Conservation (phyloP, 2,888 invertebrate species). For the Caradrina kadenii region DNA sequence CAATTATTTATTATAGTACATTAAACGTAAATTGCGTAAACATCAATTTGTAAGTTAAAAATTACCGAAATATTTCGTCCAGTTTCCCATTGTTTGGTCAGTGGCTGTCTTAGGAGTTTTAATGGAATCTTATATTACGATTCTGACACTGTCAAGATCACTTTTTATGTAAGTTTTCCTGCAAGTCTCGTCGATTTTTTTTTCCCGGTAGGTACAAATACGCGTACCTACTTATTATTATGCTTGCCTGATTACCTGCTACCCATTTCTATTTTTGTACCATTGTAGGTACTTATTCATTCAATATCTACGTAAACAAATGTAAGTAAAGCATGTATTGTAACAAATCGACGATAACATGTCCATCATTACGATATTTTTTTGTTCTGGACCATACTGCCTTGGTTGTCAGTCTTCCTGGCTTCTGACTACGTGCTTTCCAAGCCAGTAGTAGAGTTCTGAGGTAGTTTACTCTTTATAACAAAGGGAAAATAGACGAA, state of each 20-base stretch:
- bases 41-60: not conserved
- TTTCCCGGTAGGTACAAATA: not conserved
- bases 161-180: conserved; percentile 4
- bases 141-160: not conserved
- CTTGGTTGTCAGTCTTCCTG: too few species aligned
- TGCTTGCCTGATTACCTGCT: not conserved
- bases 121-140: not conserved
- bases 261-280: not conserved
- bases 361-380: too few species aligned
- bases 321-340: too few species aligned
- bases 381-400: too few species aligned
- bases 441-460: too few species aligned
- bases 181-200: not conserved
- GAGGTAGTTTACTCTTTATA: too few species aligned
- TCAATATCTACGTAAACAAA: not conserved
- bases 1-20: not conserved
- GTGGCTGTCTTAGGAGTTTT: too few species aligned
- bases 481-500: too few species aligned
- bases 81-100: not conserved
- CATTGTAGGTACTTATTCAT: not conserved
- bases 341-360: too few species aligned
- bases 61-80: not conserved
- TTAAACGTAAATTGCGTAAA: conserved; percentile 3
- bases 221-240: not conserved
- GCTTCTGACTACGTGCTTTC: too few species aligned